These are phyloP conservation scores for Ornithoptera alexandrae DNA, from an alignment of 2,888 invertebrate species.

Conservation along the genomic window DNA sequence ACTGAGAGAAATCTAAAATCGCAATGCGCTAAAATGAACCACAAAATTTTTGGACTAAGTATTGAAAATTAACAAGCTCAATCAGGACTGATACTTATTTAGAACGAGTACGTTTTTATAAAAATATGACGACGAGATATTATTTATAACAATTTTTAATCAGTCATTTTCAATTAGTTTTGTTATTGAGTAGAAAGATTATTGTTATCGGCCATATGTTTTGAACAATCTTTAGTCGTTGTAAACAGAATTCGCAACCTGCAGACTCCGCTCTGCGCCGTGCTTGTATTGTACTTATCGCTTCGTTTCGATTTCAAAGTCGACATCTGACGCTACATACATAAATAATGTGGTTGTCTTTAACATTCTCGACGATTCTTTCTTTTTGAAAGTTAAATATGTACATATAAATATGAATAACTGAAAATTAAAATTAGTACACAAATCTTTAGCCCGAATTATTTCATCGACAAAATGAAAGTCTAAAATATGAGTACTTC, in stretches of 20 bases:
- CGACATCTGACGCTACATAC: constrained; percentile 51
- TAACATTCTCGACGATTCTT: constrained; percentile 19
- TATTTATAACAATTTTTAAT: background rate
- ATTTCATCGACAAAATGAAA: background rate
- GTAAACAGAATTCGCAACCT: constrained; percentile 38
- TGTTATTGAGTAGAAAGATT: background rate
- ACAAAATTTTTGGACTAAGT: too few species aligned
- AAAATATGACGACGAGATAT: too few species aligned
- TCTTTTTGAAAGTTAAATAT: background rate
- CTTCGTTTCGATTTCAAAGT: constrained; percentile 53
- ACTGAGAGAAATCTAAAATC: too few species aligned
- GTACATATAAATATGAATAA: background rate
- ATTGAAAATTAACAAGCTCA: too few species aligned
- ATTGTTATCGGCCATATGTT: background rate
- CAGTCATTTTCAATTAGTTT: background rate
- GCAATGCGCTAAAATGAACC: too few species aligned
- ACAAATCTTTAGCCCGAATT: background rate
- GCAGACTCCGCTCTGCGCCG: constrained; percentile 56
- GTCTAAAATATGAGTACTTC: too few species aligned
- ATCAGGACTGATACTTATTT: too few species aligned
- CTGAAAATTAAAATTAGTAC: background rate
- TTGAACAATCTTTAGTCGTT: background rate
- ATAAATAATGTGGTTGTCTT: constrained; percentile 44
- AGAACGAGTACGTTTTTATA: too few species aligned
- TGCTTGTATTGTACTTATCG: constrained; percentile 52